Conservation (phyloP, 2,888 invertebrate species). For the Dorcus parallelipipedus region DNA sequence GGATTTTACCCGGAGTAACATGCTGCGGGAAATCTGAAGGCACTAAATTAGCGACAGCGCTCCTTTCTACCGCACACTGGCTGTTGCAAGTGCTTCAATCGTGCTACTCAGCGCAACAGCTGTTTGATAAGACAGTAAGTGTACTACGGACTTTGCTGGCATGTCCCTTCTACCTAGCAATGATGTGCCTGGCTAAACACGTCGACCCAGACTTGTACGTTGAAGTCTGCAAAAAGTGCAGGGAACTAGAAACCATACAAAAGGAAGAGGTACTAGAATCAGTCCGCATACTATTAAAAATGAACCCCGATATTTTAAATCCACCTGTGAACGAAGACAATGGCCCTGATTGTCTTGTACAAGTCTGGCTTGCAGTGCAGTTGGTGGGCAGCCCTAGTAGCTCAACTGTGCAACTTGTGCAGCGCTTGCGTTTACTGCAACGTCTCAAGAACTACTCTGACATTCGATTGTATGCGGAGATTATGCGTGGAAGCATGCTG, state of each 20-base stretch:
- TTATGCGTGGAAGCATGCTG: constrained; percentile 84
- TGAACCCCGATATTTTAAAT: constrained; percentile 61
- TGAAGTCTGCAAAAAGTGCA: constrained; percentile 40
- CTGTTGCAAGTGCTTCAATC: constrained; percentile 69
- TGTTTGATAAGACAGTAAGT: constrained; percentile 67
- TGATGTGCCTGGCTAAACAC: constrained; percentile 79
- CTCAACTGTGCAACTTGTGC: constrained; percentile 75
- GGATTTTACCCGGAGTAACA: constrained; percentile 58
- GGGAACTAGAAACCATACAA: constrained; percentile 19
- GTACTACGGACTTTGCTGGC: constrained; percentile 62
- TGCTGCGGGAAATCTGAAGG: constrained; percentile 85
- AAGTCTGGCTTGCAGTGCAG: constrained; percentile 80
- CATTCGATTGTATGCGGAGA: constrained; percentile 80
- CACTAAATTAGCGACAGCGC: constrained; percentile 74
- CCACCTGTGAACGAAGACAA: constrained; percentile 57
- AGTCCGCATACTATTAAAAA: constrained; percentile 58
- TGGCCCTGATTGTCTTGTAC: constrained; percentile 69
- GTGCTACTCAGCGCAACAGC: constrained; percentile 33
- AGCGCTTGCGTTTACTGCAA: constrained; percentile 80
- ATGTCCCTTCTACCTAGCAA: constrained; percentile 71
- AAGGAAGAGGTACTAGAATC: constrained; percentile 58
- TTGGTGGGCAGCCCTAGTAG: constrained; percentile 82
- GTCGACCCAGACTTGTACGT: constrained; percentile 71
- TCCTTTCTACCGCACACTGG: constrained; percentile 81
- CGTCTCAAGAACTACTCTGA: constrained; percentile 79